Conservation (phyloP, 92 coral and sea anemone genomes). For the Chrysogorgia sp. region DNA sequence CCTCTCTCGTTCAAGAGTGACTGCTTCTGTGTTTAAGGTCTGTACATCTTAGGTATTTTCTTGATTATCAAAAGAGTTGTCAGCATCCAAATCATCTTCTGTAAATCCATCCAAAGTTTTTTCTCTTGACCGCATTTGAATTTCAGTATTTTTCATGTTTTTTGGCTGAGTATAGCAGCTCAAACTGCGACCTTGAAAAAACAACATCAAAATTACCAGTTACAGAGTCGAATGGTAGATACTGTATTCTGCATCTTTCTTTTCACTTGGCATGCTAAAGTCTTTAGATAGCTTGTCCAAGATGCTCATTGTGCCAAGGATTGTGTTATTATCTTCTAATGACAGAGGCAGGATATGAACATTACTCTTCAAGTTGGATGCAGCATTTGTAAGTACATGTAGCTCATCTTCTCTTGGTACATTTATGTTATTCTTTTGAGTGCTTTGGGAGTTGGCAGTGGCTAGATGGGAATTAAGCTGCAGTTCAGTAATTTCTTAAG, state of each 20-base stretch:
- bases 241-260: constrained; percentile 41
- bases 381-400: neutral
- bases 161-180: constrained; percentile 49
- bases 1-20: constrained; percentile 39
- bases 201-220: constrained; percentile 42
- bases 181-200: constrained; percentile 47
- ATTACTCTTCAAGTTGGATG: constrained; percentile 29
- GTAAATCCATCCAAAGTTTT: constrained; percentile 23
- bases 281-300: constrained; percentile 32
- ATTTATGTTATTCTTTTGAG: constrained; percentile 15
- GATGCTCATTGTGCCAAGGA: constrained; percentile 50
- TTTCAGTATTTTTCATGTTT: constrained; percentile 13
- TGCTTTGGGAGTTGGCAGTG: constrained; percentile 7
- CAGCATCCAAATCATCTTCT: constrained; percentile 31
- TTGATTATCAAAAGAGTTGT: neutral
- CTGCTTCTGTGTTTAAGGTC: neutral
- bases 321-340: constrained; percentile 41
- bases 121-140: constrained; percentile 45
- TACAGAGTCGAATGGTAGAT: constrained; percentile 52
- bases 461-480: constrained; percentile 19
- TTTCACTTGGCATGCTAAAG: constrained; percentile 34
- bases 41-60: constrained; percentile 9
- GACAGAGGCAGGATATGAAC: constrained; percentile 37
- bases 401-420: constrained; percentile 22
- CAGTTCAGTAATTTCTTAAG: constrained; percentile 35